Evolutionary conservation across 1,140 invertebrate genomes (phyloP), one percentile per base, ranked within the genome.

Genomic region (Manduca sexta): DNA sequence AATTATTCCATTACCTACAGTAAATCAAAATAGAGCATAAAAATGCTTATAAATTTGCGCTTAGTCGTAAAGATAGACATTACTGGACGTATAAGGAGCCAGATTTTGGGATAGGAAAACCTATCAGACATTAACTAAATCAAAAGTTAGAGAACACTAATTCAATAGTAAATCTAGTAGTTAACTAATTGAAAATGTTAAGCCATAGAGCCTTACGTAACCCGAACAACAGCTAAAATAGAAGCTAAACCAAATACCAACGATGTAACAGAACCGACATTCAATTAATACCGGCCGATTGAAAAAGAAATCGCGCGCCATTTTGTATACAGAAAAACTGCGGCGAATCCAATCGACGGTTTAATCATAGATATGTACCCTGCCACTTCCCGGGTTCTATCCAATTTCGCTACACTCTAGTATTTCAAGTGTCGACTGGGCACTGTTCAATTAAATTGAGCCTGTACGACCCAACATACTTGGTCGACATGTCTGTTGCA

Each of bases 391-490:
- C 44, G 15, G 26, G 7, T 30, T 38, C 45, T 14, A 30, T 39
- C 45, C 35, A 47, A 39, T 47, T 47, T 47, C 45, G 12, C 21
- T 35, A 30, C 37, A 47, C 44, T 45, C 45, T 21, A 29, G 18
- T 39, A 39, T 47, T 47, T 38, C 35, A 39, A 47, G 45, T 39
- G 21, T 11, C 12, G 45, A 26, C 16, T 16, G 45, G 35, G 13
- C 17, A 47, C n/a, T 47, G 45, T 47, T 47, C 34, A 47, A 47
- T 39, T 47, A 47, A 47, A 47, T 39, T 40, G 35, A 39, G 35
- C 14, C 35, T 40, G 45, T 47, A 16, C 17, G 21, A 15, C 26
- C 1, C 18, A 13, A 39, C 7, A 31, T 39, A 15, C 45, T 39
- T 38, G 18, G 26, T 15, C 34, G 7, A 30, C 6, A 15, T 39